A percentile compares a stretch with the other conserved stretches of the same genome.
Conservation (phyloP, 2,888 invertebrate species). For the Neocrepidodera transversa region DNA sequence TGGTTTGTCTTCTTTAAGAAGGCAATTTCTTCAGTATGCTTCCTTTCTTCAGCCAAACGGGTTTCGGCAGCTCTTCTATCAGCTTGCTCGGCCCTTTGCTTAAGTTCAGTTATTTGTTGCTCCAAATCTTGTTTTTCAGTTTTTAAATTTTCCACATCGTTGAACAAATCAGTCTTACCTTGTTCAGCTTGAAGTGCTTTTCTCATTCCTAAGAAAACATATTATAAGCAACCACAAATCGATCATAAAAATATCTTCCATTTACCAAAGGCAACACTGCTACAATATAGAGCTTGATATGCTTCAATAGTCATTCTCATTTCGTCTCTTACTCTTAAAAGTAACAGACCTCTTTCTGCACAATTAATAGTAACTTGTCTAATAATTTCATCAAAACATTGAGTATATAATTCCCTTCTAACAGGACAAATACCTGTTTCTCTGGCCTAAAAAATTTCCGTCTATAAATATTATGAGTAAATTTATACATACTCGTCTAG, state of each 20-base stretch:
- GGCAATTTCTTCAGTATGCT: constrained; percentile 89
- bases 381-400: constrained; percentile 93
- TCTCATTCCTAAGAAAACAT: constrained; percentile 67
- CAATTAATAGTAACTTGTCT: constrained; percentile 98
- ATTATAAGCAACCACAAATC: background rate
- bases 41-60: constrained; percentile 87
- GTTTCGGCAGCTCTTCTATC: constrained; percentile 84
- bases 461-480: too few species aligned
- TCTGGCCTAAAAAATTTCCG: constrained; percentile 72
- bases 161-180: constrained; percentile 83
- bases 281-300: constrained; percentile 95
- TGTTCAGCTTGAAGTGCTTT: constrained; percentile 96
- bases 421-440: constrained; percentile 97
- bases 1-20: constrained; percentile 94
- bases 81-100: constrained; percentile 80
- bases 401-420: constrained; percentile 90
- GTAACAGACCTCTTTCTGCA: constrained; percentile 91
- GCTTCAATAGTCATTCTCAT: constrained; percentile 96
- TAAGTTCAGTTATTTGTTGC: constrained; percentile 67
- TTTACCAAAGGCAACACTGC: constrained; percentile 91
- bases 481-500: too few species aligned
- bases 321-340: constrained; percentile 93
- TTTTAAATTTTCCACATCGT: constrained; percentile 75
- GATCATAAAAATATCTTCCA: too few species aligned
- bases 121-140: constrained; percentile 71